Evolutionary conservation across 2,797 vertebrate genomes (phyloP).

Genomic region (Gambelia wislizenii): DNA sequence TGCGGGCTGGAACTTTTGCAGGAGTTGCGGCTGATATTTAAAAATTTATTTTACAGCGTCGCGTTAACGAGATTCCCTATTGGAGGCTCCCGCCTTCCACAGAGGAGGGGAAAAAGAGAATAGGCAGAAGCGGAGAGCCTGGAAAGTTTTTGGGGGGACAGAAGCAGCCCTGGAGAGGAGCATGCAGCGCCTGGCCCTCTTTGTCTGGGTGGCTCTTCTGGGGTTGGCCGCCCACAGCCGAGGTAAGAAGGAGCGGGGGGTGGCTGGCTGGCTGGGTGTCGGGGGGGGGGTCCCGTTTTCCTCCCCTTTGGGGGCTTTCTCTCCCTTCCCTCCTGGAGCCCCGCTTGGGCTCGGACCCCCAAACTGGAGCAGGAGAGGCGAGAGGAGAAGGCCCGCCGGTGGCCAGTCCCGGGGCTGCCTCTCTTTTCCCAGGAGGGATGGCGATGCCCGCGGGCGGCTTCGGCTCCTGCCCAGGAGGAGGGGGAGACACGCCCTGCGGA

Average conservation of each 20-base stretch:
- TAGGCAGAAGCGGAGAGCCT: background rate
- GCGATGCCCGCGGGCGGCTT: too few relatives aligned
- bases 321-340: background rate
- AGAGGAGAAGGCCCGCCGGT: too few relatives aligned
- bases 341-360: background rate
- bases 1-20: background rate
- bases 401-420: rapidly evolving
- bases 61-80: background rate
- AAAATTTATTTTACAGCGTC: too few relatives aligned
- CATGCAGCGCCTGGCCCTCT: constrained; percentile 1
- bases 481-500: background rate
- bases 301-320: too few relatives aligned
- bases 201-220: background rate
- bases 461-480: background rate
- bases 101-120: background rate
- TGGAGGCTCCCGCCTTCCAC: too few relatives aligned
- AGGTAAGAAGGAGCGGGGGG: constrained; percentile 21
- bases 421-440: too few relatives aligned
- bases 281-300: too few relatives aligned
- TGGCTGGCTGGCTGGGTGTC: too few relatives aligned
- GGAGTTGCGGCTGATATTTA: too few relatives aligned
- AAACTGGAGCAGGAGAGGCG: too few relatives aligned
- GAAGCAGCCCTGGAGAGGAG: too few relatives aligned
- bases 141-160: too few relatives aligned
- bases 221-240: constrained; percentile 6